Conservation (phyloP, 2,797 vertebrate genomes). For the Spinus olivaceus region DNA sequence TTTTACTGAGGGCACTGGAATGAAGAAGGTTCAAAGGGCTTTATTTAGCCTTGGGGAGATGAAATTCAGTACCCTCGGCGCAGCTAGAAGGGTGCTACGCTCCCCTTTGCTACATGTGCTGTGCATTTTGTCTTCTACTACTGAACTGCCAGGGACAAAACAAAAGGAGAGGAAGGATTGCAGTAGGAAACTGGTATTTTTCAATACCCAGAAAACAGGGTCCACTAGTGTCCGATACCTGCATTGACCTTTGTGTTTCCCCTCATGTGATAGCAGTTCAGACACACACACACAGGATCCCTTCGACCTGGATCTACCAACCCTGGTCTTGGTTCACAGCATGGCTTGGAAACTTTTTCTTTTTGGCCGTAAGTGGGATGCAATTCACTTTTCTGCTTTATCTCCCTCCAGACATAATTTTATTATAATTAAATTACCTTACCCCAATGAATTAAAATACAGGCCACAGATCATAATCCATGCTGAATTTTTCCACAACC, state of each 20-base stretch:
- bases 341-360: background rate
- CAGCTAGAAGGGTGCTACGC: rapidly evolving
- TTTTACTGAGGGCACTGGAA: background rate
- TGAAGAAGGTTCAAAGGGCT: background rate
- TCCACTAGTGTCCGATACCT: rapidly evolving
- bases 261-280: background rate
- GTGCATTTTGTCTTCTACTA: background rate
- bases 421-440: slow-evolving; percentile 19
- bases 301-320: background rate
- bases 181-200: background rate
- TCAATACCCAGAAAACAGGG: background rate
- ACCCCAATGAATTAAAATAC: background rate
- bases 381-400: background rate
- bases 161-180: background rate
- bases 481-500: background rate
- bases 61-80: background rate
- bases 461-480: background rate
- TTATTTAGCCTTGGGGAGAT: background rate
- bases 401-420: background rate
- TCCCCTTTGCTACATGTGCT: rapidly evolving
- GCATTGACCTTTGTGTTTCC: background rate
- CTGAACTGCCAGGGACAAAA: background rate
- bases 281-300: background rate
- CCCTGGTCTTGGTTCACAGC: background rate
- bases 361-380: background rate